Conservation (phyloP, 2,888 invertebrate species). For the Meghimatium bilineatum region DNA sequence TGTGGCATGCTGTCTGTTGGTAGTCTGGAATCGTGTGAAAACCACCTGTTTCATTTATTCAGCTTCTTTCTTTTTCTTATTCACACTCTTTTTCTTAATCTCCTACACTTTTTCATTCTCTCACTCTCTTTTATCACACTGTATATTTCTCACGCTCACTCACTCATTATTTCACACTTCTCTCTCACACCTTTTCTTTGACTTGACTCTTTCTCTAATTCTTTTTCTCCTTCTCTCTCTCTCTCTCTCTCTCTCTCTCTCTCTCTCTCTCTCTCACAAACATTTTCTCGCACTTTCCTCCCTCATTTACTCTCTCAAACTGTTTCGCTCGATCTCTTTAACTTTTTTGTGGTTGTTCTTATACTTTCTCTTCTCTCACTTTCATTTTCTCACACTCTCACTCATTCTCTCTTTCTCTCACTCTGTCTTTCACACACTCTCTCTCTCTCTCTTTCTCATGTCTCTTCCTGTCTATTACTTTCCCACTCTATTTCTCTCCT, state of each 20-base stretch:
- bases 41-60: too few relatives aligned
- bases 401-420: neutral
- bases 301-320: too few relatives aligned
- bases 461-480: neutral
- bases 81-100: too few relatives aligned
- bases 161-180: neutral
- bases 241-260: neutral
- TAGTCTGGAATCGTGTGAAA: too few relatives aligned
- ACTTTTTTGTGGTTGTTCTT: neutral
- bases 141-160: too few relatives aligned
- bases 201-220: neutral
- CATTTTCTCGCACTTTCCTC: neutral
- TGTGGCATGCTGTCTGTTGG: too few relatives aligned
- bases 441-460: neutral
- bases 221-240: neutral
- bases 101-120: too few relatives aligned
- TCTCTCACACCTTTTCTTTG: neutral
- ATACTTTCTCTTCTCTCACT: neutral
- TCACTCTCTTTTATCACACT: too few relatives aligned
- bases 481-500: neutral
- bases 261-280: neutral
- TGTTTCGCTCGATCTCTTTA: neutral
- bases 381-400: too few relatives aligned
- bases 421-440: neutral
- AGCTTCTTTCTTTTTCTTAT: too few relatives aligned